Conservation (phyloP, 2,797 vertebrate genomes). For the Xyrichtys novacula region DNA sequence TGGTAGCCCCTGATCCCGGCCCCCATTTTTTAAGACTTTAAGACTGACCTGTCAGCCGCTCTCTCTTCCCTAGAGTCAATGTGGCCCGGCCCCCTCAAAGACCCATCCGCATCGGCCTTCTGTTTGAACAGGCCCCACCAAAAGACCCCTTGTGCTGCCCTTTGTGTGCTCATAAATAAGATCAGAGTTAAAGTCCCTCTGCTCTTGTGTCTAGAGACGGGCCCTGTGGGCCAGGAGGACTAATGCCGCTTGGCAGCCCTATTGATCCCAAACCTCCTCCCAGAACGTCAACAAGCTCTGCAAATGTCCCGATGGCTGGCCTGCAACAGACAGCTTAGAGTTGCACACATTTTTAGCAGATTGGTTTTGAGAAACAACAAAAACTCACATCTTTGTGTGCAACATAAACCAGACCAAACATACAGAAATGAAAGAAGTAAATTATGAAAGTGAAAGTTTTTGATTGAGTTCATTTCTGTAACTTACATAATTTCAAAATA, state of each 20-base stretch:
- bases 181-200: conserved; percentile 85
- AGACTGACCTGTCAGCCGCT: conserved; percentile 84
- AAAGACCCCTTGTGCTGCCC: conserved; percentile 79
- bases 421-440: too few species aligned
- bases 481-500: too few species aligned
- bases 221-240: conserved; percentile 73
- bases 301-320: conserved; percentile 30
- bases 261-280: conserved; percentile 78
- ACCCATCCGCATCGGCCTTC: conserved; percentile 78
- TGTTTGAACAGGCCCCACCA: conserved; percentile 84
- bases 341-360: conserved; percentile 8
- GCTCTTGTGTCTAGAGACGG: conserved; percentile 80
- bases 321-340: conserved; percentile 7
- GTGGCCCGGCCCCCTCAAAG: conserved; percentile 79
- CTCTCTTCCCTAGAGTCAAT: conserved; percentile 82
- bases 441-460: too few species aligned
- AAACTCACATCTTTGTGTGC: background rate
- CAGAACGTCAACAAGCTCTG: conserved; percentile 42
- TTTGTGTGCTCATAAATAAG: conserved; percentile 88
- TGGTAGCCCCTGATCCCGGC: conserved; percentile 69
- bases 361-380: too few species aligned
- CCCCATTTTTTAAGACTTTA: conserved; percentile 81
- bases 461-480: too few species aligned
- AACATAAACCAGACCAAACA: too few species aligned
- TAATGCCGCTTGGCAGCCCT: conserved; percentile 83